Evolutionary conservation across 2,113 vertebrate species (phyloP).

Genomic region (Pseudopodoces humilis): DNA sequence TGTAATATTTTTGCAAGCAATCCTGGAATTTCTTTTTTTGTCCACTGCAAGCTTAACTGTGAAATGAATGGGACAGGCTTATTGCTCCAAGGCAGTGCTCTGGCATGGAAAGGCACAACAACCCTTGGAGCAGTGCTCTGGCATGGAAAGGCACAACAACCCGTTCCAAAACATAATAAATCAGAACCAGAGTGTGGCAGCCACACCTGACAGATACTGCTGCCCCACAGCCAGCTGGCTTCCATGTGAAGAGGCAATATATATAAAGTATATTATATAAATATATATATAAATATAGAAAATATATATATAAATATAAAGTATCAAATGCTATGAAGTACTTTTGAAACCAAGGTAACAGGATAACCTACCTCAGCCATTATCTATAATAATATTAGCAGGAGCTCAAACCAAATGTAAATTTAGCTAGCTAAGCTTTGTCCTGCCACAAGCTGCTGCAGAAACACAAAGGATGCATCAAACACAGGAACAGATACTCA

Average conservation of each 20-base stretch:
- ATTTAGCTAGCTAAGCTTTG: not conserved
- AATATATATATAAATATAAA: not conserved
- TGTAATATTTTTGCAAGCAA: not conserved
- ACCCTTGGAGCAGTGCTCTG: not conserved
- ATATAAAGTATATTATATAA: too few relatives aligned
- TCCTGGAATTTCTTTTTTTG: not conserved
- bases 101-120: not conserved
- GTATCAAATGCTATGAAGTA: not conserved
- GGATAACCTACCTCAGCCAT: not conserved
- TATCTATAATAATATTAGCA: not conserved
- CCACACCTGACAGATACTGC: not conserved
- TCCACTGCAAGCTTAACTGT: not conserved
- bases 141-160: not conserved
- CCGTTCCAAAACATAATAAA: not conserved
- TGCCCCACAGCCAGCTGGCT: rapidly evolving
- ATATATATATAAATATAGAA: too few relatives aligned
- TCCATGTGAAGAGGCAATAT: not conserved
- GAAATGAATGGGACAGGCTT: not conserved
- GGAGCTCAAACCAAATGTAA: not conserved
- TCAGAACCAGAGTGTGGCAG: not conserved
- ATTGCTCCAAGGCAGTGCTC: not conserved
- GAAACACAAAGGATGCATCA: not conserved
- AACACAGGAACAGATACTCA: not conserved
- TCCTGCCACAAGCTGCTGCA: not conserved
- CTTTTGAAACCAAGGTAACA: not conserved